A percentile compares a stretch with the other conserved stretches of the same genome.
Evolutionary conservation across 2,113 vertebrate genomes (phyloP).

Genomic region (Sterrhoptilus dennistouni): DNA sequence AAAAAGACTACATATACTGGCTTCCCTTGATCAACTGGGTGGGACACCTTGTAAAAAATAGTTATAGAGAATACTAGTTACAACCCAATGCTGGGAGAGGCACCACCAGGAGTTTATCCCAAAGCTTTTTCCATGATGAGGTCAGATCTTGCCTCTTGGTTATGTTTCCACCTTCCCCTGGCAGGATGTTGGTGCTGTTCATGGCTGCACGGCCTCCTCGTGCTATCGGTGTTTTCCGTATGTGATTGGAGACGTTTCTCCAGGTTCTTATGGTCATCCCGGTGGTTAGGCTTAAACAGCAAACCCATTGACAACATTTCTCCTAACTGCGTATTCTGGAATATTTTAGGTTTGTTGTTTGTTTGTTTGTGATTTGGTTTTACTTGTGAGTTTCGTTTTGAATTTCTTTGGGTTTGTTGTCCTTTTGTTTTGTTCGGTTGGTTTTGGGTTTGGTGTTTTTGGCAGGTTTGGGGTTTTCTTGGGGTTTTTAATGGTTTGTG

Average conservation of each 20-base stretch:
- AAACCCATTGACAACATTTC: not conserved
- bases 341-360: not conserved
- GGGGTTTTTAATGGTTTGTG: no score
- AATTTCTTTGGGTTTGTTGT: not conserved
- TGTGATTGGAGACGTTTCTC: rapidly evolving
- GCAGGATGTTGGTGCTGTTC: rapidly evolving
- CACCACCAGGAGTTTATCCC: not conserved
- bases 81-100: not conserved
- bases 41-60: not conserved
- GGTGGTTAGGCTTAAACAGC: not conserved
- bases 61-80: no score
- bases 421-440: not conserved
- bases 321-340: not conserved
- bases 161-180: not conserved
- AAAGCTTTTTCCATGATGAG: not conserved
- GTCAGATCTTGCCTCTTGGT: not conserved
- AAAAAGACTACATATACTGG: no score
- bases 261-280: rapidly evolving
- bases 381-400: not conserved
- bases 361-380: not conserved
- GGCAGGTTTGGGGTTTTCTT: no score
- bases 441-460: not conserved
- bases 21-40: not conserved
- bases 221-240: rapidly evolving
- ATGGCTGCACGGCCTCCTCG: rapidly evolving